These are phyloP conservation scores for Amiota mariae DNA, from an alignment of 2,888 invertebrate species.

Conservation along the genomic window DNA sequence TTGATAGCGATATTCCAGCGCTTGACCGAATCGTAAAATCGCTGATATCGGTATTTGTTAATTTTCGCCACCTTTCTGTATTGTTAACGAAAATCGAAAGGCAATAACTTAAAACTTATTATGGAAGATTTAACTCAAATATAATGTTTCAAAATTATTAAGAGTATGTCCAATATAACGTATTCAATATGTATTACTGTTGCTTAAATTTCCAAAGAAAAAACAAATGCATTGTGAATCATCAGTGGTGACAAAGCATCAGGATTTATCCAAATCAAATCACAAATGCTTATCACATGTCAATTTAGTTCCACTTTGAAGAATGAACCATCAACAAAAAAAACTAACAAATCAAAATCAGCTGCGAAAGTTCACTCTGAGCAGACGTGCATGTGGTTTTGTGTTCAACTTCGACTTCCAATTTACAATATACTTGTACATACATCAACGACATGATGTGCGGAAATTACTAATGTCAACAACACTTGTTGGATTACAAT, in stretches of 20 bases:
- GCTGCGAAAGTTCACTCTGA: slow-evolving; percentile 46
- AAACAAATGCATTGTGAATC: no score
- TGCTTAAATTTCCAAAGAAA: no score
- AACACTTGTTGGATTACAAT: slow-evolving; percentile 59
- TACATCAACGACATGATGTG: slow-evolving; percentile 61
- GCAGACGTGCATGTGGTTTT: neutral
- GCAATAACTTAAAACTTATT: no score
- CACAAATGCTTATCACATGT: slow-evolving; percentile 58
- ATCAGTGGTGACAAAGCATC: neutral
- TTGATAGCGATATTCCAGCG: no score
- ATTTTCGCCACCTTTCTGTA: no score
- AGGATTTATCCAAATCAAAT: slow-evolving; percentile 42
- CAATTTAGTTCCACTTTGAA: slow-evolving; percentile 60
- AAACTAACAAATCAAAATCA: slow-evolving; percentile 54
- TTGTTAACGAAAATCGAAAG: no score
- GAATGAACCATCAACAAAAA: slow-evolving; percentile 41
- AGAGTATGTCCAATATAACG: no score
- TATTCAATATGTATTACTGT: no score
- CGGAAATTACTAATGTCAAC: slow-evolving; percentile 64
- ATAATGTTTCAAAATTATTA: no score
- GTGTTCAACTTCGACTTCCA: slow-evolving; percentile 58
- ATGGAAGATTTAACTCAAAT: no score
- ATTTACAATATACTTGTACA: slow-evolving; percentile 43
- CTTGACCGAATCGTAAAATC: no score
- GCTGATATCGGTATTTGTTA: no score